phyloP scores from a whole-genome alignment of 1,140 invertebrate genomes.

The Trinorchestia longiramus region DNA sequence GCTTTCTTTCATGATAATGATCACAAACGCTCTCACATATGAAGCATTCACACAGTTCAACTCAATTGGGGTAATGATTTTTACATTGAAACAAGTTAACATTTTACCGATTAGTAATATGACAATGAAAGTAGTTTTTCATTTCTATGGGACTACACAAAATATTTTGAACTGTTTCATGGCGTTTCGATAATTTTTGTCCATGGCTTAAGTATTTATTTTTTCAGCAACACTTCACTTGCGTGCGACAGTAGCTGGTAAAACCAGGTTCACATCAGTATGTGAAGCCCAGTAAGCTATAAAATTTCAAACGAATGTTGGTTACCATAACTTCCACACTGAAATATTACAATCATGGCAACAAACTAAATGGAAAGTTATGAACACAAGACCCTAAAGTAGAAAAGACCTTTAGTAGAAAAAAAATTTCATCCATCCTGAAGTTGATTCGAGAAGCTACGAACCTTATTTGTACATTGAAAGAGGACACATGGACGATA shows the following conservation, averaged over 20 bases:
- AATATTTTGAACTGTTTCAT: not conserved
- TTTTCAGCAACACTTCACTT: not conserved
- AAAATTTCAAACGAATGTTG: not conserved
- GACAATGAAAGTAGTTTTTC: not conserved
- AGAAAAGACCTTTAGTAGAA: not conserved
- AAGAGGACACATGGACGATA: not conserved
- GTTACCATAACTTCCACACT: not conserved
- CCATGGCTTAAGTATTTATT: not conserved
- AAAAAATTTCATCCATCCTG: not conserved
- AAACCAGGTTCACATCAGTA: not conserved
- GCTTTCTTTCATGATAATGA: not conserved
- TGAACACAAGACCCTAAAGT: no score
- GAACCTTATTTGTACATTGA: not conserved
- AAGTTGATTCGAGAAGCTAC: not conserved
- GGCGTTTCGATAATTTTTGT: not conserved
- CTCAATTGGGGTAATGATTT: not conserved
- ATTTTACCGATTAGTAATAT: not conserved
- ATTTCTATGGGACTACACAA: not conserved
- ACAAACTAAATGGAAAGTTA: no score
- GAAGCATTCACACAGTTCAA: not conserved
- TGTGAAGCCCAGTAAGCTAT: not conserved
- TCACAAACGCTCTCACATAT: not conserved
- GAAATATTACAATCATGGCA: no score
- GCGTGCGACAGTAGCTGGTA: no score
- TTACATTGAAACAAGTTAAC: not conserved